Conservation (phyloP, 2,113 vertebrate genomes). For the Andinoacara biseriatus region DNA sequence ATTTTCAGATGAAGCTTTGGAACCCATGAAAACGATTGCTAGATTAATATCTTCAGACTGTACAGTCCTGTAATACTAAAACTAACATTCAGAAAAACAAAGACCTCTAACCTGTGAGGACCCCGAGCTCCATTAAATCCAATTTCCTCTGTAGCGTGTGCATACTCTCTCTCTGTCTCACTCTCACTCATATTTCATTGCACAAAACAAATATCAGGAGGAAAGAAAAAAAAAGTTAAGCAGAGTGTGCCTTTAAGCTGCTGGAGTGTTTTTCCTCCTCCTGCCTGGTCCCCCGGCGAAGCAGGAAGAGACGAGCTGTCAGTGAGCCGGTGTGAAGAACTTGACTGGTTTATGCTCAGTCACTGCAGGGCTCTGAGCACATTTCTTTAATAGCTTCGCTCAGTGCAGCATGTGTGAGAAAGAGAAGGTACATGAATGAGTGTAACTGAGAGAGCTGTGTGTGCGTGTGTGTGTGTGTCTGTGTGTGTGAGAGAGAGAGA, state of each 20-base stretch:
- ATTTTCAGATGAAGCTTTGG: neutral
- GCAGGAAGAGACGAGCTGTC: constrained; percentile 28
- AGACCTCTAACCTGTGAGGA: neutral
- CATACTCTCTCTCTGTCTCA: neutral
- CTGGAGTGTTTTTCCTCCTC: constrained; percentile 1
- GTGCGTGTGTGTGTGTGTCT: neutral
- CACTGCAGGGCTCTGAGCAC: constrained; percentile 8
- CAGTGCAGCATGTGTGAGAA: neutral
- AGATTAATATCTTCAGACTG: neutral
- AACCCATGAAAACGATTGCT: neutral
- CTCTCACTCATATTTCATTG: neutral
- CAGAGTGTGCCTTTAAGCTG: constrained; percentile 16
- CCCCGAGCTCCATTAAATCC: neutral
- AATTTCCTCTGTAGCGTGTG: neutral
- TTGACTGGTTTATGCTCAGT: constrained; percentile 23
- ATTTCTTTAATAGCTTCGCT: constrained; percentile 15
- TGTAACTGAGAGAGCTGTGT: neutral
- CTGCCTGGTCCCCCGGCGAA: neutral
- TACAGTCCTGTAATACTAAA: neutral
- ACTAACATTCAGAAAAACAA: neutral
- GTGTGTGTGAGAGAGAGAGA: neutral
- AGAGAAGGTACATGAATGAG: neutral
- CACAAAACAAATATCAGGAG: neutral
- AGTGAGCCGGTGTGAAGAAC: constrained; percentile 14
- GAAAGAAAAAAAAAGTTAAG: neutral